Evolutionary conservation across 2,113 vertebrate genomes (phyloP).

Genomic region (Pholis gunnellus): DNA sequence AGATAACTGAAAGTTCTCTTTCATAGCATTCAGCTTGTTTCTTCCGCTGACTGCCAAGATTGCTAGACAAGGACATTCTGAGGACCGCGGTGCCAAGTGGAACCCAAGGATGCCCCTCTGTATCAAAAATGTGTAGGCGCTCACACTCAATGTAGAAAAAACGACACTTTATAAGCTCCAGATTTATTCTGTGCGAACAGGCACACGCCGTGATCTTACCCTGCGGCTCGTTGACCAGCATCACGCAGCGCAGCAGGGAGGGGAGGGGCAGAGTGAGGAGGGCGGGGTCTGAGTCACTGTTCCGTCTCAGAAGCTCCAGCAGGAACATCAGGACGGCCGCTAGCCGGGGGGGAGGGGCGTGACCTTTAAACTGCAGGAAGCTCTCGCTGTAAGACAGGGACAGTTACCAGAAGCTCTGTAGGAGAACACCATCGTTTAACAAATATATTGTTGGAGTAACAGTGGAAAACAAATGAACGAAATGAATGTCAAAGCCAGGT

Average conservation of each 20-base stretch:
- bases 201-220: slow-evolving; percentile 81
- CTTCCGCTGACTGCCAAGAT: neutral
- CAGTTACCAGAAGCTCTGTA: neutral
- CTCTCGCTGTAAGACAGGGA: slow-evolving; percentile 82
- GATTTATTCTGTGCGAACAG: neutral
- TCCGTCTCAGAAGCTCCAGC: slow-evolving; percentile 87
- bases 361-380: slow-evolving; percentile 91
- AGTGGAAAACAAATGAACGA: neutral
- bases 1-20: neutral
- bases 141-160: neutral
- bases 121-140: neutral
- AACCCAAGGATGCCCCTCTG: neutral
- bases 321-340: slow-evolving; percentile 87
- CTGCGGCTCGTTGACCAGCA: slow-evolving; percentile 91
- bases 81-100: neutral
- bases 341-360: slow-evolving; percentile 87
- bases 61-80: neutral
- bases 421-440: neutral
- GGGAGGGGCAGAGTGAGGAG: slow-evolving; percentile 86
- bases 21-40: neutral
- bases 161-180: neutral
- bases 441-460: neutral
- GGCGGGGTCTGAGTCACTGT: slow-evolving; percentile 74
- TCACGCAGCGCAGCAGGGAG: slow-evolving; percentile 87
- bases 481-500: neutral